A percentile compares a stretch with the other conserved stretches of the same genome.
These are phyloP conservation scores for Isurus oxyrinchus DNA, from an alignment of 2,113 vertebrate species.

Conservation along the genomic window DNA sequence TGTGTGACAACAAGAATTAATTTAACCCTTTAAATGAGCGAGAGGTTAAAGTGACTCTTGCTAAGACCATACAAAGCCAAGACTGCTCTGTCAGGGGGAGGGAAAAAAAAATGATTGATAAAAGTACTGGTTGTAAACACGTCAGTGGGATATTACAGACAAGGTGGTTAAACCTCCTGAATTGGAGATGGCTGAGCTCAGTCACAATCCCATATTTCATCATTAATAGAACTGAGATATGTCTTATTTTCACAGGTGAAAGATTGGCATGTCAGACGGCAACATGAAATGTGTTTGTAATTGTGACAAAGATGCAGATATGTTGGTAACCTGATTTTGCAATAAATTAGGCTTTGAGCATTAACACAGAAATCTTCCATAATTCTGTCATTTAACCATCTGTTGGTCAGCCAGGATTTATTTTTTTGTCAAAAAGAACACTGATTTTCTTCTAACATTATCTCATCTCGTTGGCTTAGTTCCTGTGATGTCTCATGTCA, in stretches of 20 bases:
- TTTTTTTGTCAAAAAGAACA: not conserved
- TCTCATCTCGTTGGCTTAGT: not conserved
- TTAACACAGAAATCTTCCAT: not conserved
- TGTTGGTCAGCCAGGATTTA: not conserved
- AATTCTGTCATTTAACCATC: not conserved
- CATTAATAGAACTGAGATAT: not conserved
- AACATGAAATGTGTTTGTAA: conserved; percentile 15
- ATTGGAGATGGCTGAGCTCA: not conserved
- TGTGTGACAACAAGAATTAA: not conserved
- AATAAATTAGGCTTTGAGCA: not conserved
- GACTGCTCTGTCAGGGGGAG: not conserved
- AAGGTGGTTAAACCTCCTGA: not conserved
- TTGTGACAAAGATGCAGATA: not conserved
- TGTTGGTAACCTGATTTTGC: not conserved
- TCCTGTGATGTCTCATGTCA: not conserved
- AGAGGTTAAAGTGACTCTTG: not conserved
- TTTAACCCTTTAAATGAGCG: conserved; percentile 4
- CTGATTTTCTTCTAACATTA: not conserved
- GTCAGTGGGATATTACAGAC: not conserved
- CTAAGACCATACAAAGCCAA: not conserved
- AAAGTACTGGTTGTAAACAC: not conserved
- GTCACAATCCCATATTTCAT: not conserved
- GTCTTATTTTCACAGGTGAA: conserved; percentile 28
- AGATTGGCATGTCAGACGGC: too few species aligned
- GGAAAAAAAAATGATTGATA: not conserved